Evolutionary conservation across 1,140 invertebrate genomes (phyloP), one percentile per base, ranked within the genome.

Genomic region (Drosophila baimaii): DNA sequence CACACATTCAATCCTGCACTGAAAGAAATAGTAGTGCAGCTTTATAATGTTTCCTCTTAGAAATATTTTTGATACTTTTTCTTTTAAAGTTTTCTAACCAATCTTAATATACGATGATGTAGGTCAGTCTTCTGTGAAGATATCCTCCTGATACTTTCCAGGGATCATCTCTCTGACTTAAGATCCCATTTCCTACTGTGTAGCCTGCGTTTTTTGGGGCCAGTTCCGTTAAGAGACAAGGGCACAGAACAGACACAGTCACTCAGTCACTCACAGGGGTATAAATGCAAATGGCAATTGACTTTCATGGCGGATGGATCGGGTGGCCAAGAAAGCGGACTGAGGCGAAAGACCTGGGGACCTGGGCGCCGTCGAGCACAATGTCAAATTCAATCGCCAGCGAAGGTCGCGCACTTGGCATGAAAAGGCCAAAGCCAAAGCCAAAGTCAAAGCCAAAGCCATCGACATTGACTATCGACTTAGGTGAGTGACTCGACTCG

Each of bases 241-340:
- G 37, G 19, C 46, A 15, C 21, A 10, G 19, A 10, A n/a, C 33
- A 62, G 27, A 44, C 54, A 17, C 39, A 58, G 52, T 29, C 59
- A 59, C 54, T 12, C 59, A 59, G 35, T 12, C 33, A 64, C 63
- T 61, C 51, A 19, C 37, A 19, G 64, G 41, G 55, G 25, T 68
- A 64, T 65, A 66, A 80, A 88, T 89, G 84, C 80, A 88, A 89
- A 88, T 88, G 81, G 57, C 77, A 89, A 89, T 80, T 84, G 84
- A 89, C 84, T 84, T 89, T 80, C 62, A 65, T 29, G 75, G 61
- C 68, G 61, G 57, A 58, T 33, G 58, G 57, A 49, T 29, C 27
- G 41, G 56, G 19, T 33, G 58, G 43, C 59, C n/a, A 25, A 35
- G 49, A 31, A 37, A 25, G 33, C 10, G 29, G 43, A 15, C 19